These are phyloP conservation scores for Teleopsis dalmanni DNA, from an alignment of 1,140 invertebrate species.

Conservation along the genomic window DNA sequence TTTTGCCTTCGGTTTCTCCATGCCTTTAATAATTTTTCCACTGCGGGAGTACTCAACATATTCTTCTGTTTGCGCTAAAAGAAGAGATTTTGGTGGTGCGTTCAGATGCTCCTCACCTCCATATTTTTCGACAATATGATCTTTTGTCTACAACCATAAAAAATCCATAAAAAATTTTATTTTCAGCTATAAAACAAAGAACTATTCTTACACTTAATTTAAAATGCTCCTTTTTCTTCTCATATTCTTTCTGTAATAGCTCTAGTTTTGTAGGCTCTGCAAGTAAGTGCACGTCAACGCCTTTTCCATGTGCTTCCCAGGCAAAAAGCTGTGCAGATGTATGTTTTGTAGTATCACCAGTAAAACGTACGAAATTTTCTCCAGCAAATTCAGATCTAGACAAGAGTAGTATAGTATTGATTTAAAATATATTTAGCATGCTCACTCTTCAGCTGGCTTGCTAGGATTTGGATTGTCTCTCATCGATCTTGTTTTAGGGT, in stretches of 20 bases:
- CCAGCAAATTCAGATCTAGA: constrained; percentile 79
- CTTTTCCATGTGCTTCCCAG: constrained; percentile 92
- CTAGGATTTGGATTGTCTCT: constrained; percentile 90
- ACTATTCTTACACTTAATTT: constrained; percentile 52
- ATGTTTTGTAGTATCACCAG: constrained; percentile 87
- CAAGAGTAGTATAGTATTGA: not conserved
- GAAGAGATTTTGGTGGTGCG: constrained; percentile 72
- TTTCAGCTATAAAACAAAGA: not conserved
- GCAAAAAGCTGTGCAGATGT: constrained; percentile 92
- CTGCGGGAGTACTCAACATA: constrained; percentile 94
- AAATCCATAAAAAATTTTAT: not conserved
- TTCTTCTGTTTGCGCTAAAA: constrained; percentile 91
- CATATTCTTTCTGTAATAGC: constrained; percentile 81
- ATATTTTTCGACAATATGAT: constrained; percentile 39
- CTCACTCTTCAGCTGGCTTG: constrained; percentile 55
- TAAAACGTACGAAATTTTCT: constrained; percentile 92
- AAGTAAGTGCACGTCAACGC: constrained; percentile 91
- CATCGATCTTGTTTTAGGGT: constrained; percentile 98
- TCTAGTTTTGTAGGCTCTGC: constrained; percentile 98
- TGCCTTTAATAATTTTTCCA: constrained; percentile 76
- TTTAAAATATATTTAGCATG: constrained; percentile 10
- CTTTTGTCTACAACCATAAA: constrained; percentile 27
- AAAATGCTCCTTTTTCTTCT: constrained; percentile 79
- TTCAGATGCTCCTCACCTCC: constrained; percentile 86
- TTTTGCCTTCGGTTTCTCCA: constrained; percentile 74